These are phyloP conservation scores for Eurytoma californica DNA, from an alignment of 2,888 invertebrate genomes.

Conservation along the genomic window DNA sequence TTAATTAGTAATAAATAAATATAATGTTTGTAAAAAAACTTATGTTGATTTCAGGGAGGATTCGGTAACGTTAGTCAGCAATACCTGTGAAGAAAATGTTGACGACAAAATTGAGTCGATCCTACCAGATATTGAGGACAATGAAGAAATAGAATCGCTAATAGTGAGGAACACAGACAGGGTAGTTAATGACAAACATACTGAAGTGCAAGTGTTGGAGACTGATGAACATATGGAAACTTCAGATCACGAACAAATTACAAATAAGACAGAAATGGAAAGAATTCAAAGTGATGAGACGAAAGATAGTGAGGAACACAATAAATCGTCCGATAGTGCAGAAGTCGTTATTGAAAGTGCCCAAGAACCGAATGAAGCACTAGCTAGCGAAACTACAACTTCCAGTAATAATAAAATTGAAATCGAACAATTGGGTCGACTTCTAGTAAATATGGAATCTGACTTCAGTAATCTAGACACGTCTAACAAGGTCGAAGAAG, in stretches of 20 bases:
- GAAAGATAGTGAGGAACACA: conserved; percentile 13
- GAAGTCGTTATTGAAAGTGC: conserved; percentile 55
- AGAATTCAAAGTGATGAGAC: not conserved
- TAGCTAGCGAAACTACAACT: conserved; percentile 9
- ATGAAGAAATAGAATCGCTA: conserved; percentile 55
- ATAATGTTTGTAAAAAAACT: not conserved
- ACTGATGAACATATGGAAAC: conserved; percentile 24
- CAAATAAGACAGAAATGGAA: conserved; percentile 26
- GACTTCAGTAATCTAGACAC: conserved; percentile 61
- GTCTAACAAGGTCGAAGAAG: conserved; percentile 19
- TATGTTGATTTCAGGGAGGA: conserved; percentile 43
- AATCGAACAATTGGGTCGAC: conserved; percentile 68
- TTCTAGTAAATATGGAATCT: conserved; percentile 69
- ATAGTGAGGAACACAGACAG: conserved; percentile 25
- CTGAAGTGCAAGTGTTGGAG: conserved; percentile 18
- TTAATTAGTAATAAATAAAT: not conserved
- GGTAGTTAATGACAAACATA: conserved; percentile 28
- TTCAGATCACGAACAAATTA: conserved; percentile 36
- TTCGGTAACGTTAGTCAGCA: conserved; percentile 30
- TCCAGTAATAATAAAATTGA: conserved; percentile 61
- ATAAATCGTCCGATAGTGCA: conserved; percentile 4
- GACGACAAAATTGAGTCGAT: conserved; percentile 68
- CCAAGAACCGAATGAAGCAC: conserved; percentile 7
- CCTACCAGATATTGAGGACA: conserved; percentile 65
- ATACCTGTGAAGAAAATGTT: conserved; percentile 31